Evolutionary conservation across 1,140 invertebrate species (phyloP), one percentile per base, ranked within the genome.

Genomic region (Globodera ellingtonae): DNA sequence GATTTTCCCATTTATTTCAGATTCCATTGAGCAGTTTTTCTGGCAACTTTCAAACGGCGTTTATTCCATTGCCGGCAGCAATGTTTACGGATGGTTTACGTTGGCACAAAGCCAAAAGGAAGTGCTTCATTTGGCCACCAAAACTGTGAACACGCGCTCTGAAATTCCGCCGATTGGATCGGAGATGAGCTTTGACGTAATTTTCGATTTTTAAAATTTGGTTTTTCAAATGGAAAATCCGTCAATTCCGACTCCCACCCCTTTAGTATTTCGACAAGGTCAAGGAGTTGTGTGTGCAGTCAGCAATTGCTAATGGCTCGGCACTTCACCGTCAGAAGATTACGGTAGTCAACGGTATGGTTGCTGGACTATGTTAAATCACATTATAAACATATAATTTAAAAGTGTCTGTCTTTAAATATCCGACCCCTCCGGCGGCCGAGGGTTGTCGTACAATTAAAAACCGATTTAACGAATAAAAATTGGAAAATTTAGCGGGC

Each of bases 11-110:
- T 35, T 35, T 35, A 35, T 35, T 88, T 56, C 71, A 87, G 86
- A 87, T 67, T 84, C 87, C 15, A 89, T 87, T 74, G 77, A 84
- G 56, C 80, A 72, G 24, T 87, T 84, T 70, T 87, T 87, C 79
- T 65, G 56, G 10, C 66, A 84, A 46, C 82, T 86, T 47, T 89
- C 87, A 9, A 87, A 87, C 72, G 86, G 84, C 13, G 52, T 89
- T 7, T 87, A 87, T 78, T 86, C 86, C 15, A 87, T 87, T 59
- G 48, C 66, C 13, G 87, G 86, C 10, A 87, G 83, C 69, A 86
- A 85, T 73, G 82, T 87, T n/a, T 50, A 83, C 72, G 86, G 86
- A 21, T 87, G 86, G 80, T 85, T 84, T 48, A 81, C 88, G 21
- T 67, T 87, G 47, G 79, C 85, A 6, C 84, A 86, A 56, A 89